Conservation (phyloP, 2,113 vertebrate genomes). For the Murina feae region DNA sequence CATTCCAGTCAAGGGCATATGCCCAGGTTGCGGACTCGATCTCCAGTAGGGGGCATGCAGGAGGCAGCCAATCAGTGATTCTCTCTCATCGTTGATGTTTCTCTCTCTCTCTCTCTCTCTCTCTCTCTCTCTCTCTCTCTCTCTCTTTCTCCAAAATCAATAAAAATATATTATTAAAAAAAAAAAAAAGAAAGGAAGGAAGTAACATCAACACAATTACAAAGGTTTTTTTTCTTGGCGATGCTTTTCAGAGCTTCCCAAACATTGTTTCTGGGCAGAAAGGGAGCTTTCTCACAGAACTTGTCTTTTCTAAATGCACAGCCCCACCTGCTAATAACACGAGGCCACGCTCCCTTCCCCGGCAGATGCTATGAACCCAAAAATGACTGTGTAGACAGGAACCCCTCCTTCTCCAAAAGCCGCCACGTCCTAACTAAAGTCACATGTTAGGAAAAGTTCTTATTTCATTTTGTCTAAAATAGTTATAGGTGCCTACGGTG, state of each 20-base stretch:
- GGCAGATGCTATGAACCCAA: conserved; percentile 46
- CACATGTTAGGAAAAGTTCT: conserved; percentile 63
- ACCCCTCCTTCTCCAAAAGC: conserved; percentile 51
- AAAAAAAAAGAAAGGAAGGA: no score
- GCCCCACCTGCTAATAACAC: conserved; percentile 59
- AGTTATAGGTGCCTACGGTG: fast-evolving
- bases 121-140: no score
- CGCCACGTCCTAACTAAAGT: conserved; percentile 51
- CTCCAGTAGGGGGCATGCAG: no score
- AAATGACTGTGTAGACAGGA: conserved; percentile 55
- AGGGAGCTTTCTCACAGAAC: no score
- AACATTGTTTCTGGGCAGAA: conserved; percentile 36
- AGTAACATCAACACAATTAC: conserved; percentile 26
- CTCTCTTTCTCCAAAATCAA: no score
- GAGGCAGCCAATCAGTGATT: no score
- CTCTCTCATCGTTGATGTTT: no score
- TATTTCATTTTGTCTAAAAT: background rate
- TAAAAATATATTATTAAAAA: no score
- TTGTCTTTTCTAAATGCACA: conserved; percentile 32
- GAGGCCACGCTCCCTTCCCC: conserved; percentile 47
- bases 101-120: no score
- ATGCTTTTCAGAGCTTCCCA: conserved; percentile 54
- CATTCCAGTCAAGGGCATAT: no score
- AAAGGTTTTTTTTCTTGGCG: conserved; percentile 45
- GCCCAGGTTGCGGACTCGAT: no score